Evolutionary conservation across 2,113 vertebrate genomes (phyloP).

Genomic region (Potamarius usumacintae): DNA sequence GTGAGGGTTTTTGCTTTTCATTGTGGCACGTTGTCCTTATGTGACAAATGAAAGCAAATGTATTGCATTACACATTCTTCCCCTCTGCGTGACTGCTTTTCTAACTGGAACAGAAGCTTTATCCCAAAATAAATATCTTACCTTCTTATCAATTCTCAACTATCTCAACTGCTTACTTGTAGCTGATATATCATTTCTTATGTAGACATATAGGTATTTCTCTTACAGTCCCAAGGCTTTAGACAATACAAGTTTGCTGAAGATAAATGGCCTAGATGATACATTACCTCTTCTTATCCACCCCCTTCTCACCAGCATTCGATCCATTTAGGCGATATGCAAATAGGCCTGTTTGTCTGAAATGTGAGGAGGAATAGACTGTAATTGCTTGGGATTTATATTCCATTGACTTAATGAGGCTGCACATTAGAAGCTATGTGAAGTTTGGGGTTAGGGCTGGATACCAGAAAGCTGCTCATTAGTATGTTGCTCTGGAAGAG

Average conservation of each 20-base stretch:
- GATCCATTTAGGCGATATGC: conserved; percentile 51
- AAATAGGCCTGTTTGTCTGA: conserved; percentile 50
- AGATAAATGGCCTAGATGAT: conserved; percentile 35
- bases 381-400: conserved; percentile 37
- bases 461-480: conserved; percentile 41
- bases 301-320: conserved; percentile 9
- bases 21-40: background rate
- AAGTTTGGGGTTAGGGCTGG: conserved; percentile 36
- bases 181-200: background rate
- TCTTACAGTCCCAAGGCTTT: background rate
- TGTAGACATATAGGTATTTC: background rate
- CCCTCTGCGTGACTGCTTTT: background rate
- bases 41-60: background rate
- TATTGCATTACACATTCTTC: background rate
- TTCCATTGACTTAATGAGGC: conserved; percentile 45
- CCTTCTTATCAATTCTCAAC: background rate
- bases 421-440: conserved; percentile 34
- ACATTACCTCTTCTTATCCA: conserved; percentile 35
- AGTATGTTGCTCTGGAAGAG: conserved; percentile 28
- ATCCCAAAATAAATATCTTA: background rate
- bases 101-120: background rate
- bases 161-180: background rate
- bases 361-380: conserved; percentile 31
- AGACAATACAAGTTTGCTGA: background rate
- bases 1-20: background rate